phyloP scores from a whole-genome alignment of 2,797 vertebrate species.

The Lindbergichthys nudifrons region DNA sequence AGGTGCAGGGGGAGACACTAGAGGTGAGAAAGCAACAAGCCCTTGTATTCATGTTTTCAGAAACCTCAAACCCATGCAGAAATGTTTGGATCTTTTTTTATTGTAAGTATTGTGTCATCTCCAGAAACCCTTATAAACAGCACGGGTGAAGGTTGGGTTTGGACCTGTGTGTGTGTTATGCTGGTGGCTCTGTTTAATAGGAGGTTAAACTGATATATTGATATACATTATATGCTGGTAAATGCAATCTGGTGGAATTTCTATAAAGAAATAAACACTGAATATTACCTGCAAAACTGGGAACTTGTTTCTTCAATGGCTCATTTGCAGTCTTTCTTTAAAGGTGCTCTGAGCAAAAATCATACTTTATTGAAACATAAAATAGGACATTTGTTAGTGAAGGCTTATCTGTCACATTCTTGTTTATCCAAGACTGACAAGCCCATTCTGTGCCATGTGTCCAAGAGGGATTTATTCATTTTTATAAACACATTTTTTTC shows the following conservation, averaged over 20 bases:
- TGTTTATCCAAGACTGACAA: neutral
- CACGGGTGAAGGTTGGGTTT: neutral
- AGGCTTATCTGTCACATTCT: neutral
- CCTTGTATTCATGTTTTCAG: neutral
- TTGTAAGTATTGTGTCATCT: neutral
- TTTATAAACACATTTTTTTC: neutral
- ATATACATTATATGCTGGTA: neutral
- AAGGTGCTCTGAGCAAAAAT: neutral
- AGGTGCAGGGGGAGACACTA: slow-evolving; percentile 52
- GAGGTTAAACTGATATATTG: neutral
- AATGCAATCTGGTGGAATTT: too few species aligned
- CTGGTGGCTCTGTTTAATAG: neutral
- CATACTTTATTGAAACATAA: neutral
- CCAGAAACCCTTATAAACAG: neutral
- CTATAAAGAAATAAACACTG: neutral
- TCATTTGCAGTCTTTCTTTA: neutral
- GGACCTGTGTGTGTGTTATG: neutral
- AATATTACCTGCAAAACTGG: neutral
- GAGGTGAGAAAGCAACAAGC: slow-evolving; percentile 65
- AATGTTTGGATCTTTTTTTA: neutral
- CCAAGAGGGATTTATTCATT: neutral
- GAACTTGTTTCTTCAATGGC: neutral
- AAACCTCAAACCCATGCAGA: neutral
- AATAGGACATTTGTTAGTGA: neutral
- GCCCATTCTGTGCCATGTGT: neutral